Evolutionary conservation across 2,888 invertebrate species (phyloP).

Genomic region (Drosophila aldrichi): DNA sequence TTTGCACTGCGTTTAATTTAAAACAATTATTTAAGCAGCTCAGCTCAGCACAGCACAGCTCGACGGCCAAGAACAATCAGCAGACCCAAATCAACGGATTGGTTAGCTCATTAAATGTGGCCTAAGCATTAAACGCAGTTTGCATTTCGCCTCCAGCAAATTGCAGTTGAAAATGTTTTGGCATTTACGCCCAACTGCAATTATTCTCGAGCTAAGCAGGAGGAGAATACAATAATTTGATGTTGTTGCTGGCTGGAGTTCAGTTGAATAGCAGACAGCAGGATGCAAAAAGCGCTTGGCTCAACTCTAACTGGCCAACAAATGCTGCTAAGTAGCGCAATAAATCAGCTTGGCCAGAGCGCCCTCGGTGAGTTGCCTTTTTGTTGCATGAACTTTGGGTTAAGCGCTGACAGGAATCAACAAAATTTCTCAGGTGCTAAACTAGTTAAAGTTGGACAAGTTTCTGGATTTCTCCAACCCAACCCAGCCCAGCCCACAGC

Average conservation of each 20-base stretch:
- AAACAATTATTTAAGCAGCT: conserved; percentile 75
- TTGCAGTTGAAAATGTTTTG: conserved; percentile 38
- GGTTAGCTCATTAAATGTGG: conserved; percentile 32
- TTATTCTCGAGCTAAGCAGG: conserved; percentile 17
- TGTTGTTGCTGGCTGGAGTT: conserved; percentile 33
- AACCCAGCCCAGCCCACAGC: conserved; percentile 13
- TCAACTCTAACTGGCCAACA: conserved; percentile 61
- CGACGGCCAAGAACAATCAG: conserved; percentile 12
- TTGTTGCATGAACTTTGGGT: conserved; percentile 24
- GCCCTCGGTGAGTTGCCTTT: conserved; percentile 9
- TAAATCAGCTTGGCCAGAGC: conserved; percentile 61
- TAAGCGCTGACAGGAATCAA: conserved; percentile 57
- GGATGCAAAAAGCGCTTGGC: conserved; percentile 29
- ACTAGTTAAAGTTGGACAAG: conserved; percentile 32
- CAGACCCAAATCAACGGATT: conserved; percentile 30
- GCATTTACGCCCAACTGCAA: conserved; percentile 30
- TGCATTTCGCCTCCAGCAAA: conserved; percentile 12
- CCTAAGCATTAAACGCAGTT: conserved; percentile 25
- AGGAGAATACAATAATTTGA: conserved; percentile 45
- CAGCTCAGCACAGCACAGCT: background rate
- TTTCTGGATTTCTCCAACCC: conserved; percentile 9
- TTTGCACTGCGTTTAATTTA: conserved; percentile 76
- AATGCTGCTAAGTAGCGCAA: conserved; percentile 68
- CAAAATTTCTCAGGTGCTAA: conserved; percentile 57
- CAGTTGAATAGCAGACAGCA: conserved; percentile 16